Evolutionary conservation across 2,888 invertebrate species (phyloP).

Genomic region (Axea sp.): DNA sequence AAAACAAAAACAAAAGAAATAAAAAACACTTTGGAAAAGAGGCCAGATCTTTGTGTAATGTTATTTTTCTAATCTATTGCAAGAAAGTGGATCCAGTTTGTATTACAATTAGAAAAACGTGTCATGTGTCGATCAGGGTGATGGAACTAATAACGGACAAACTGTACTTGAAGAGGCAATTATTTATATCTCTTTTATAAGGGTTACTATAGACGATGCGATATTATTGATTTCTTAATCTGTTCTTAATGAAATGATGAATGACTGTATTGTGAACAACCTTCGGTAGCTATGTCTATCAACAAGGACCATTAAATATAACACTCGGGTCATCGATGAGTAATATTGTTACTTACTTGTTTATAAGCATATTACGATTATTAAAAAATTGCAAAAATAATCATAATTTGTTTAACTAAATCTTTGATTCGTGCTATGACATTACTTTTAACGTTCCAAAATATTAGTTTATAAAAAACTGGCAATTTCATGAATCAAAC

Average conservation of each 20-base stretch:
- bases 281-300: constrained; percentile 49
- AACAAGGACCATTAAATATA: constrained; percentile 40
- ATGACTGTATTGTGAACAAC: constrained; percentile 59
- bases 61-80: too few species aligned
- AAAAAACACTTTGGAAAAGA: constrained; percentile 1
- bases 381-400: too few species aligned
- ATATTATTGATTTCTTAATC: constrained; percentile 68
- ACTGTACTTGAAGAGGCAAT: constrained; percentile 63
- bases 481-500: too few species aligned
- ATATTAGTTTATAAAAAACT: too few species aligned
- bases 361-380: too few species aligned
- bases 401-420: too few species aligned
- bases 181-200: constrained; percentile 62
- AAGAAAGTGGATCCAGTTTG: not conserved
- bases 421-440: too few species aligned
- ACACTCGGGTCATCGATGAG: constrained; percentile 1
- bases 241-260: constrained; percentile 69
- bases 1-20: too few species aligned
- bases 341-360: too few species aligned
- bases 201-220: constrained; percentile 59
- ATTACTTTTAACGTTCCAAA: too few species aligned
- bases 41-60: too few species aligned
- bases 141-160: constrained; percentile 64
- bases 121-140: constrained; percentile 63
- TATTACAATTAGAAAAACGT: constrained; percentile 57